Conservation (phyloP, 2,888 invertebrate species). For the Drosophila birchii region DNA sequence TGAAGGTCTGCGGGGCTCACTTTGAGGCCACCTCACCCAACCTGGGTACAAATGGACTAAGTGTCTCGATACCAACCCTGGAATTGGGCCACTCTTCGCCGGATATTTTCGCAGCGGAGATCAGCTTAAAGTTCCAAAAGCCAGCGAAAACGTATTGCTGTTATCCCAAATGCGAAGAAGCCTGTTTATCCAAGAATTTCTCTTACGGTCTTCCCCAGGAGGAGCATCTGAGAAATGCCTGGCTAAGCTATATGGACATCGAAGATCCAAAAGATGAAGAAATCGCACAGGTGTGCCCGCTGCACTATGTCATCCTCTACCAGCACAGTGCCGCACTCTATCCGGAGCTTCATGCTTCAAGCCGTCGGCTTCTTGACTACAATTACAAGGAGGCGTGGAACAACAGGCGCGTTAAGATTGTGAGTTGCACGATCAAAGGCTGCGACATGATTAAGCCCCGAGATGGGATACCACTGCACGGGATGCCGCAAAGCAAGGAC, state of each 20-base stretch:
- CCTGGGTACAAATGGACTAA: slow-evolving; percentile 47
- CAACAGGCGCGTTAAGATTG: slow-evolving; percentile 54
- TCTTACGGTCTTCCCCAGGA: slow-evolving; percentile 59
- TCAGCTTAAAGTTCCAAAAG: slow-evolving; percentile 29
- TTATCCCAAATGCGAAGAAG: slow-evolving; percentile 63
- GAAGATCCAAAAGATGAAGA: slow-evolving; percentile 7
- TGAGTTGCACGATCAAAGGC: slow-evolving; percentile 61
- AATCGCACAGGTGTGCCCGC: slow-evolving; percentile 56
- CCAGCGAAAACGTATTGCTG: slow-evolving; percentile 52
- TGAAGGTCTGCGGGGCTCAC: slow-evolving; percentile 65
- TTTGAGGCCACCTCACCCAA: slow-evolving; percentile 57
- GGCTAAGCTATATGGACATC: slow-evolving; percentile 52
- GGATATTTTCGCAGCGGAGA: slow-evolving; percentile 35
- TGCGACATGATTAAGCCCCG: slow-evolving; percentile 56
- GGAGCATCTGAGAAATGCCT: slow-evolving; percentile 41
- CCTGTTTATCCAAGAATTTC: slow-evolving; percentile 27
- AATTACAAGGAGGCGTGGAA: slow-evolving; percentile 52
- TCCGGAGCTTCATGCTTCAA: slow-evolving; percentile 33
- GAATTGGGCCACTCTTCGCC: slow-evolving; percentile 60
- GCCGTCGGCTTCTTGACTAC: slow-evolving; percentile 29
- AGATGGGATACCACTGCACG: slow-evolving; percentile 61
- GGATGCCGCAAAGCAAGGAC: slow-evolving; percentile 64
- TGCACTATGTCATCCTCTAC: slow-evolving; percentile 67
- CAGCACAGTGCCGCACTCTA: slow-evolving; percentile 53
- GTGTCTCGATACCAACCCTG: slow-evolving; percentile 68